Conservation (phyloP, 1,140 invertebrate genomes). For the Drosophila obscura region DNA sequence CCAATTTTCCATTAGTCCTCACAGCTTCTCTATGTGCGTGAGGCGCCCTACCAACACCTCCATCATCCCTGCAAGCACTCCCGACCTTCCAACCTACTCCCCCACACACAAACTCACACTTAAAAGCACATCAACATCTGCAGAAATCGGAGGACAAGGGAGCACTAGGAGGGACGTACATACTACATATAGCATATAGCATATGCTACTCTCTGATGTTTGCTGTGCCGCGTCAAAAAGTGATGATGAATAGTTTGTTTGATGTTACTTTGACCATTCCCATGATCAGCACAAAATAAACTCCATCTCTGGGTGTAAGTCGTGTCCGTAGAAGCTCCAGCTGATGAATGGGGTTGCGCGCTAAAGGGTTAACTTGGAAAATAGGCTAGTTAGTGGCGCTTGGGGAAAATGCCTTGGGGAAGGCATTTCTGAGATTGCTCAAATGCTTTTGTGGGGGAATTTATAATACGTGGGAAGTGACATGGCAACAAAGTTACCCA, state of each 20-base stretch:
- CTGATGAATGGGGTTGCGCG: conserved; percentile 24
- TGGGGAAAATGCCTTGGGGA: conserved; percentile 21
- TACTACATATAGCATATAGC: conserved; percentile 6
- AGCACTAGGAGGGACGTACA: neutral
- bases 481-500: conserved; percentile 15
- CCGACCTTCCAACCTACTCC: neutral
- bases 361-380: conserved; percentile 28
- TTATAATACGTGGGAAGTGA: conserved; percentile 39
- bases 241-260: conserved; percentile 82
- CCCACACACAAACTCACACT: conserved; percentile 40
- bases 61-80: too few species aligned
- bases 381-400: conserved; percentile 42
- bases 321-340: neutral
- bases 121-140: conserved; percentile 69
- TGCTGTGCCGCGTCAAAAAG: conserved; percentile 73
- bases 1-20: conserved; percentile 80
- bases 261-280: conserved; percentile 80
- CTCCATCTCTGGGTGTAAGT: conserved; percentile 10
- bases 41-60: neutral
- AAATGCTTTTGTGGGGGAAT: conserved; percentile 32
- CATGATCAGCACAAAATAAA: conserved; percentile 74
- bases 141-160: neutral
- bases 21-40: conserved; percentile 40
- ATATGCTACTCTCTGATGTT: conserved; percentile 65
- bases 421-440: conserved; percentile 21